Evolutionary conservation across 2,888 invertebrate species (phyloP).

Genomic region (Agriopis marginaria): DNA sequence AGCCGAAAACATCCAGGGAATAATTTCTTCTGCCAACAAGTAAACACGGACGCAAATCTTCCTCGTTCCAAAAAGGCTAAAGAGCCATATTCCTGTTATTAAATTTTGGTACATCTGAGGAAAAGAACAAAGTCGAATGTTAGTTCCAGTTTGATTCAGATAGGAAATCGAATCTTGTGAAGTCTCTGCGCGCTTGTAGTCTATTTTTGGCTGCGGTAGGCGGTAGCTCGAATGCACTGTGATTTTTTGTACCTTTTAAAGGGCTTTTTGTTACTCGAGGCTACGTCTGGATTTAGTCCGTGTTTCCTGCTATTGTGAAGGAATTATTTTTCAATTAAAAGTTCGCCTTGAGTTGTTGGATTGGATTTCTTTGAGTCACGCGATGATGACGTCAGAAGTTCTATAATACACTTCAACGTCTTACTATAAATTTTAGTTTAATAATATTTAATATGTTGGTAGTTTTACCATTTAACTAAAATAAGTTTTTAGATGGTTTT

Average conservation of each 20-base stretch:
- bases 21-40: conserved; percentile 75
- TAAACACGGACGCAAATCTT: conserved; percentile 68
- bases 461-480: not conserved
- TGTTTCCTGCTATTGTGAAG: conserved; percentile 81
- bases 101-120: not conserved
- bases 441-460: not conserved
- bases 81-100: conserved; percentile 2
- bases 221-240: conserved; percentile 78
- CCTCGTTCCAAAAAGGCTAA: conserved; percentile 37
- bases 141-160: not conserved
- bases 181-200: conserved; percentile 45
- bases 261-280: conserved; percentile 72
- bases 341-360: conserved; percentile 34
- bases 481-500: too few relatives aligned
- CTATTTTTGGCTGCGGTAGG: conserved; percentile 86
- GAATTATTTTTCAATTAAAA: conserved; percentile 69
- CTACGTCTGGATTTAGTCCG: conserved; percentile 74
- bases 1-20: conserved; percentile 67
- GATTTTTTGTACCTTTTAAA: conserved; percentile 73
- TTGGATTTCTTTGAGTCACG: conserved; percentile 28
- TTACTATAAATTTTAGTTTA: not conserved
- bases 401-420: not conserved
- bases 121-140: conserved; percentile 2
- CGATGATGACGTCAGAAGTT: conserved; percentile 5
- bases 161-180: conserved; percentile 27